Evolutionary conservation across 2,888 invertebrate species (phyloP), one percentile per base, ranked within the genome.

Genomic region (Formica aserva): DNA sequence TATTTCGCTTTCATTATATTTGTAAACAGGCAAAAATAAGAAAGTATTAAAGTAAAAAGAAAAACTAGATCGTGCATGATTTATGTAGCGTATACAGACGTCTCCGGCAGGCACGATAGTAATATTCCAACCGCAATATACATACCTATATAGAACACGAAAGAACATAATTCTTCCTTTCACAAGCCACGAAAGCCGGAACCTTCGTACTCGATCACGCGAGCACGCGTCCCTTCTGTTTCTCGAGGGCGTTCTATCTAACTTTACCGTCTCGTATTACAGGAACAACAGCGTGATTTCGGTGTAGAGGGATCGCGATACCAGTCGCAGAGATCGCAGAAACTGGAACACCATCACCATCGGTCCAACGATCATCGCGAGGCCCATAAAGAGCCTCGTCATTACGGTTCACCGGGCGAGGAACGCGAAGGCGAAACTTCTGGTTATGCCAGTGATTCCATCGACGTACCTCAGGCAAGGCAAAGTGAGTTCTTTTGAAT

Each of bases 361-460:
- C 87, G 83, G 82, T 77, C 87, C 78, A 84, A 81, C n/a, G 95
- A 95, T 90, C 95, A 95, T 89, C 95, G 95, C 91, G 87, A 86
- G 65, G 86, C 84, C 41, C 84, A 80, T 72, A 88, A 84, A 83
- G 84, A 88, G 82, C 82, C 82, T 63, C 77, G 55, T 41, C 87
- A 82, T 78, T 91, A 89, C 87, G 90, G 85, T 45, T 90, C 84
- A 48, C 91, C 86, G 57, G 88, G 75, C 76, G 94, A 94, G 72
- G 94, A 94, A 82, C 91, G 92, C 74, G 94, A 92, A 72, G 94
- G 93, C 26, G 97, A 98, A 92, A 98, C 98, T 78, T 98, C 98
- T 45, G 98, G 98, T 55, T 98, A 98, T 95, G 97, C 97, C 71
- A 98, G 98, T 93, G 98, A 98, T 93, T 97, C 97, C 69, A 95